Evolutionary conservation across 2,113 vertebrate species (phyloP).

Genomic region (Mellivora capensis): DNA sequence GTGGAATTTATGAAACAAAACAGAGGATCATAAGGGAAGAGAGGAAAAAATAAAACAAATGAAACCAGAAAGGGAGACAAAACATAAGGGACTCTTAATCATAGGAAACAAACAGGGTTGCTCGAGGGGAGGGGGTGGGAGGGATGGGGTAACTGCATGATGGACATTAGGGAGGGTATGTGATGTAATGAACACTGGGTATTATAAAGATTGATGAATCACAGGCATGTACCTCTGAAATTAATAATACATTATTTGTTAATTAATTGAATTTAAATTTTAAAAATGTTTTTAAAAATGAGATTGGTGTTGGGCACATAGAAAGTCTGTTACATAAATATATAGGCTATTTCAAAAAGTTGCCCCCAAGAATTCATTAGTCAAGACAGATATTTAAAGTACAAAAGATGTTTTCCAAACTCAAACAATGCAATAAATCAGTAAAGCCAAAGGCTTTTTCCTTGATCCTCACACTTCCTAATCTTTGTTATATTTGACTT

Average conservation of each 20-base stretch:
- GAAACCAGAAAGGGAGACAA: too few species aligned
- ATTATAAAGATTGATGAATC: not conserved
- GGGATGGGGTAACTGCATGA: too few species aligned
- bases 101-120: too few species aligned
- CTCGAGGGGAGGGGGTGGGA: too few species aligned
- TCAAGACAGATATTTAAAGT: not conserved
- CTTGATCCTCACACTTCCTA: not conserved
- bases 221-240: not conserved
- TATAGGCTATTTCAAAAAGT: not conserved
- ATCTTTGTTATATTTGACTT: not conserved
- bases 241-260: not conserved
- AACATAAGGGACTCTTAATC: too few species aligned
- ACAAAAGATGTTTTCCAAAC: not conserved
- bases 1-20: too few species aligned
- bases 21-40: too few species aligned
- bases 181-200: too few species aligned
- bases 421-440: not conserved
- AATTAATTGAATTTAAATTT: not conserved
- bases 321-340: not conserved
- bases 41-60: too few species aligned
- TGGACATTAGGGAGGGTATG: too few species aligned
- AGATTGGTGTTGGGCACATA: not conserved
- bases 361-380: not conserved
- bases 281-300: not conserved
- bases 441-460: not conserved